Conservation (phyloP, 2,888 invertebrate genomes). For the Abscondita cerata region DNA sequence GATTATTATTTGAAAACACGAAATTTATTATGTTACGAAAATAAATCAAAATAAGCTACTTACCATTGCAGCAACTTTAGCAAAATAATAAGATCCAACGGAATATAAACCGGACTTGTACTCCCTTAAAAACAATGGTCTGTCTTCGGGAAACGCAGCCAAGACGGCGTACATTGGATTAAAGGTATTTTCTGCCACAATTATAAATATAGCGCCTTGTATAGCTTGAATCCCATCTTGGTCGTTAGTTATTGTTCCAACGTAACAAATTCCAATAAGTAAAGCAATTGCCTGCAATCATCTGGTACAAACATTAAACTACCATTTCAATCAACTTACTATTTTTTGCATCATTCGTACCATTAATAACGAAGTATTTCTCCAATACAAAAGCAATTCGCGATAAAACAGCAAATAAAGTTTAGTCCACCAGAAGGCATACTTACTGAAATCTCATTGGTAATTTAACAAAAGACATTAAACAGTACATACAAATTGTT, state of each 20-base stretch:
- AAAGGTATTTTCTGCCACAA: conserved; percentile 91
- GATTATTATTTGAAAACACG: too few species aligned
- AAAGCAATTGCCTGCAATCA: conserved; percentile 69
- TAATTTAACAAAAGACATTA: not conserved
- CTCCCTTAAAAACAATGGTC: conserved; percentile 83
- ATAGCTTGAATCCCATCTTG: conserved; percentile 88
- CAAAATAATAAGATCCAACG: conserved; percentile 79
- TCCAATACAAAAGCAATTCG: conserved; percentile 72
- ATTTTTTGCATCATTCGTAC: conserved; percentile 82
- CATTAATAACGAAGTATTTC: conserved; percentile 83
- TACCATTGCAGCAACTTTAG: conserved; percentile 83
- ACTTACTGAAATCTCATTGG: conserved; percentile 61
- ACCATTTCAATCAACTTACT: conserved; percentile 61
- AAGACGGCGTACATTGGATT: conserved; percentile 90
- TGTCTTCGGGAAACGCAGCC: conserved; percentile 80
- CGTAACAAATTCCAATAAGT: conserved; percentile 85
- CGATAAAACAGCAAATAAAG: conserved; percentile 80
- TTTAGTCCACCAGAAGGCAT: conserved; percentile 74
- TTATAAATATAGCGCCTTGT: conserved; percentile 86
- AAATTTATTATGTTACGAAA: not conserved
- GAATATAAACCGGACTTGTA: conserved; percentile 83
- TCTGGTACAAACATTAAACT: not conserved
- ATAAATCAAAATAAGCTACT: conserved; percentile 45
- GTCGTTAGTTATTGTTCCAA: conserved; percentile 73
- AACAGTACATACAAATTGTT: conserved; percentile 12